phyloP scores from a whole-genome alignment of 1,140 invertebrate species.

The Pomacea maculata region DNA sequence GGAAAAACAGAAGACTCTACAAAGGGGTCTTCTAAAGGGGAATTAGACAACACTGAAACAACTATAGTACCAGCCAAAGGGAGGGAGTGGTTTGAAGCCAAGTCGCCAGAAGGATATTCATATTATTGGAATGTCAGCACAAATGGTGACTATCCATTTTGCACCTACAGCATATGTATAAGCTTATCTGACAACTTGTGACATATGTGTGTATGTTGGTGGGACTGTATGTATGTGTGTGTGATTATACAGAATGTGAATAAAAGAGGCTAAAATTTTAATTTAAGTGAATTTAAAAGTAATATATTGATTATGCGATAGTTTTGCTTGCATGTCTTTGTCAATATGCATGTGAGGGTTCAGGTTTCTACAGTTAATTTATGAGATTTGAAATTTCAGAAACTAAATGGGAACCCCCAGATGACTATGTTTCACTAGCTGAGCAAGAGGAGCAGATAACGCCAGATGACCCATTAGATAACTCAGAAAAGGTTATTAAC shows the following conservation, averaged over 20 bases:
- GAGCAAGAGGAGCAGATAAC: conserved; percentile 47
- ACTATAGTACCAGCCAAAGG: conserved; percentile 42
- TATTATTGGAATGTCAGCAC: conserved; percentile 85
- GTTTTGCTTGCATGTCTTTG: background rate
- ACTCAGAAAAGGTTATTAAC: conserved; percentile 12
- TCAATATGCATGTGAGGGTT: background rate
- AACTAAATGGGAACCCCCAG: conserved; percentile 59
- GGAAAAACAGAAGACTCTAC: background rate
- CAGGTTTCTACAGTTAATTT: background rate
- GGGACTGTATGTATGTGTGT: too few species aligned
- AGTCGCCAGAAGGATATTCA: conserved; percentile 75
- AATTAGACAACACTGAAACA: conserved; percentile 36
- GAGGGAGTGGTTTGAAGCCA: conserved; percentile 76
- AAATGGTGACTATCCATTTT: conserved; percentile 70
- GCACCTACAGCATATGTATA: too few species aligned
- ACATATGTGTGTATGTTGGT: too few species aligned
- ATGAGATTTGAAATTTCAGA: conserved; percentile 40
- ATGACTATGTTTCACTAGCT: conserved; percentile 53
- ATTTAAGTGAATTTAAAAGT: too few species aligned
- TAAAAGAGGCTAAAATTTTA: too few species aligned
- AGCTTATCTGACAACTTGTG: too few species aligned
- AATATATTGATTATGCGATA: background rate
- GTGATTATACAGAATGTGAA: too few species aligned
- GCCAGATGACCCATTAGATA: conserved; percentile 10
- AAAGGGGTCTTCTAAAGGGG: conserved; percentile 2